Conservation (phyloP, 2,888 invertebrate species). For the Ochropleura leucogaster region DNA sequence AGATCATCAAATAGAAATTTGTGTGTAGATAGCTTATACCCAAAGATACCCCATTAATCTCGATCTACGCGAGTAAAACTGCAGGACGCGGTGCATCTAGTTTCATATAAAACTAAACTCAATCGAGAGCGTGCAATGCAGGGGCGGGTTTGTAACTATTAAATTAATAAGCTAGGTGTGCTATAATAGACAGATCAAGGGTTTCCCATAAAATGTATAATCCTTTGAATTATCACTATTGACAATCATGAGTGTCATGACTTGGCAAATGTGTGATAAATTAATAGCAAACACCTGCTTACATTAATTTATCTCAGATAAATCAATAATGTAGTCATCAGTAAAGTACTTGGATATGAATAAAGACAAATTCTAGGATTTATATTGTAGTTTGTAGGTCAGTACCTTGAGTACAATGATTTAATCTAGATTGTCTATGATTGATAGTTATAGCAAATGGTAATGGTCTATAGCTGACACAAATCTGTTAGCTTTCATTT, state of each 20-base stretch:
- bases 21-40: too few species aligned
- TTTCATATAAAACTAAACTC: too few species aligned
- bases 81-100: too few species aligned
- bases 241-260: slow-evolving; percentile 18
- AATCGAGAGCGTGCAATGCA: too few species aligned
- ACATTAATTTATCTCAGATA: slow-evolving; percentile 3
- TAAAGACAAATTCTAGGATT: slow-evolving; percentile 33
- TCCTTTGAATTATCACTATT: too few species aligned
- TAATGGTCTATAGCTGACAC: slow-evolving; percentile 2
- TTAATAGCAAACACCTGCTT: slow-evolving; percentile 28
- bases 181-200: too few species aligned
- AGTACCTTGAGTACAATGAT: slow-evolving; percentile 39
- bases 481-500: not conserved
- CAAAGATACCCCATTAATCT: too few species aligned
- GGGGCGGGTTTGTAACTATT: too few species aligned
- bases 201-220: too few species aligned
- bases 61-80: too few species aligned
- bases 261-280: slow-evolving; percentile 23
- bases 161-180: too few species aligned
- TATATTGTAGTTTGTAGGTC: slow-evolving; percentile 48
- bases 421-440: slow-evolving; percentile 22
- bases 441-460: slow-evolving; percentile 1
- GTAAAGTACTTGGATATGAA: slow-evolving; percentile 1
- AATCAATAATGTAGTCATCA: slow-evolving; percentile 13
- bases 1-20: too few species aligned